Evolutionary conservation across 2,797 vertebrate species (phyloP).

Genomic region (Mionectes olivaceus): DNA sequence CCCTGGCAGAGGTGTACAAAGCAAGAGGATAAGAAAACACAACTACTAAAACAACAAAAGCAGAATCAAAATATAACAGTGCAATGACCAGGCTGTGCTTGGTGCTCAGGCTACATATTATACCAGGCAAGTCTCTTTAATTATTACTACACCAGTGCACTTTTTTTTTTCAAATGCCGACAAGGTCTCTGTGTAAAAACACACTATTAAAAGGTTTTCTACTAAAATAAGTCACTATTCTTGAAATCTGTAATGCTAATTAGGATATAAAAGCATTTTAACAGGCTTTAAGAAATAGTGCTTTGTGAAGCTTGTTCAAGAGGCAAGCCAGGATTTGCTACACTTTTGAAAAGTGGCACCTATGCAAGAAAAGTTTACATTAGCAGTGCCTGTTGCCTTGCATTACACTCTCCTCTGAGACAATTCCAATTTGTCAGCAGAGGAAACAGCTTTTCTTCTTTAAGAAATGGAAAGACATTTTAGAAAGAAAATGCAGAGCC

Average conservation of each 20-base stretch:
- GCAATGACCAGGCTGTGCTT: background rate
- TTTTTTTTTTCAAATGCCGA: background rate
- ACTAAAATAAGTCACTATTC: background rate
- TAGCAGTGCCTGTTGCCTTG: background rate
- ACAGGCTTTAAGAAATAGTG: background rate
- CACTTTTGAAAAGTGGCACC: background rate
- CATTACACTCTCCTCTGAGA: background rate
- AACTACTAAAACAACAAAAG: background rate
- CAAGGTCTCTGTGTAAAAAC: background rate
- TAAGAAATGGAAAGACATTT: background rate
- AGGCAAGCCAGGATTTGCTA: constrained; percentile 2
- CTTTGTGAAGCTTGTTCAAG: background rate
- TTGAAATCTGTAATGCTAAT: background rate
- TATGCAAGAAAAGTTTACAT: background rate
- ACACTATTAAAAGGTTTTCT: background rate
- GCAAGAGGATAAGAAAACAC: background rate
- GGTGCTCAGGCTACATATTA: background rate
- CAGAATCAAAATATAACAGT: background rate
- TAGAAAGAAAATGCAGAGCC: background rate
- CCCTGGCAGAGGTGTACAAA: background rate
- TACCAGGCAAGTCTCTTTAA: background rate
- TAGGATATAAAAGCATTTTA: constrained; percentile 11
- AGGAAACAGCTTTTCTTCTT: background rate
- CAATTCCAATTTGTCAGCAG: background rate
- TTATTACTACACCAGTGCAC: background rate